Evolutionary conservation across 2,113 vertebrate species (phyloP), one percentile per base, ranked within the genome.

Genomic region (Phylloscopus trochiloides): DNA sequence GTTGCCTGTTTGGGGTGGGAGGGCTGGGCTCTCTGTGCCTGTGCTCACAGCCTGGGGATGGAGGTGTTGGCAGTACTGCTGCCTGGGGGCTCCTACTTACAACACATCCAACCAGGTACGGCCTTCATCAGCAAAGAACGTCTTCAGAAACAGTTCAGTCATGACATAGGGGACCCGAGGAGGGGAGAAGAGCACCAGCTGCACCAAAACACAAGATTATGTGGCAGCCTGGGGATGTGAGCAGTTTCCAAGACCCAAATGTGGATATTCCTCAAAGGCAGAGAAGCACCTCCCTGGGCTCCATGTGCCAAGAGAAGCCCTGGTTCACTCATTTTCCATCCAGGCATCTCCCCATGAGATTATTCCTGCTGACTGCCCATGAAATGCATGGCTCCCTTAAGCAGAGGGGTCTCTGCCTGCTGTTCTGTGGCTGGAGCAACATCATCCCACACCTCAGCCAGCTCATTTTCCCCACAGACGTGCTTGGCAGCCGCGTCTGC

Each of bases 181-280:
- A 11, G 98, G 98, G 66, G 82, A 75, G 97, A 98, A 99, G 12
- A 98, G 98, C 86, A 99, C 96, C 79, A 99, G 79, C 99, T 99
- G 96, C 47, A 88, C 55, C 71, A 76, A 94, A 92, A 67, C 59
- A 92, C 38, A 75, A 79, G 45, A 51, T 48, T 43, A 79, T 8
- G 25, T 50, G 45, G 28, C 5, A 20, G 62, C n/a, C 34, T 74
- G 29, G 43, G 51, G 26, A 4, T 4, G 17, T 34, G 28, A 73
- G n/a, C 47, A 2, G 40, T 36, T 86, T 59, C 19, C 59, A 48
- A 65, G 31, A 36, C 29, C 16, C 3, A 13, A 22, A 12, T 36
- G 18, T n/a, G 45, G 48, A 14, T 82, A 19, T 52, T 40, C 7
- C 48, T 85, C 59, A 40, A n/a, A 80, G 50, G 54, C 70, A 48